phyloP scores from a whole-genome alignment of 2,888 invertebrate genomes.

The Chorisops tibialis region DNA sequence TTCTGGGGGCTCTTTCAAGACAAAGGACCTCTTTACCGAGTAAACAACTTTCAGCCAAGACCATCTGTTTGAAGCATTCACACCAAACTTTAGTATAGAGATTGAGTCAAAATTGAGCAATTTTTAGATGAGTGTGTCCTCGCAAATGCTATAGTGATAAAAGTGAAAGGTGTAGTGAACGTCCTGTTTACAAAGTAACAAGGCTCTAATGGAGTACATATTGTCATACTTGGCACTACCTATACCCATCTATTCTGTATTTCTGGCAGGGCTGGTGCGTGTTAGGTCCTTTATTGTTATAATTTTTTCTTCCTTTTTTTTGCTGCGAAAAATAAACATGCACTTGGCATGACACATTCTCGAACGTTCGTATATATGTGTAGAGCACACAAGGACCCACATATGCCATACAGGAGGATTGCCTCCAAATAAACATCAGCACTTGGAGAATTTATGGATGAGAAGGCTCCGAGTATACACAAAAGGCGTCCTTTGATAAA shows the following conservation, averaged over 20 bases:
- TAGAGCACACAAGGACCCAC: background rate
- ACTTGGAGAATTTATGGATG: constrained; percentile 24
- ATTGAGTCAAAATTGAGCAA: too few relatives aligned
- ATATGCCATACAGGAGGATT: constrained; percentile 1
- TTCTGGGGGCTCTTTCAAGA: too few relatives aligned
- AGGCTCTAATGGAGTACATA: too few relatives aligned
- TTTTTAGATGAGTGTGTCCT: too few relatives aligned
- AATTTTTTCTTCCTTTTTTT: constrained; percentile 1
- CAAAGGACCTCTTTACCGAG: too few relatives aligned
- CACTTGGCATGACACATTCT: constrained; percentile 20
- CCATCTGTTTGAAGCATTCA: too few relatives aligned
- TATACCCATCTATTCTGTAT: background rate
- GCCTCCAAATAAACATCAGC: constrained; percentile 24
- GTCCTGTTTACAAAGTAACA: too few relatives aligned
- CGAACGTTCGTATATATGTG: background rate
- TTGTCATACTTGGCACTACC: too few relatives aligned
- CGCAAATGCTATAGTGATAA: too few relatives aligned
- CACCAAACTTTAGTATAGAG: too few relatives aligned
- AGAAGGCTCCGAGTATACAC: constrained; percentile 7
- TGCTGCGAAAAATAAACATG: constrained; percentile 3
- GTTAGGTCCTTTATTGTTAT: constrained; percentile 10
- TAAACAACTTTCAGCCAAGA: too few relatives aligned
- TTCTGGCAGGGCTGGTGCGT: constrained; percentile 14
- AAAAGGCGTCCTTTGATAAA: constrained; percentile 24
- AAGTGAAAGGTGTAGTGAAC: too few relatives aligned